phyloP scores from a whole-genome alignment of 2,888 invertebrate species.

The Tachina grossa region DNA sequence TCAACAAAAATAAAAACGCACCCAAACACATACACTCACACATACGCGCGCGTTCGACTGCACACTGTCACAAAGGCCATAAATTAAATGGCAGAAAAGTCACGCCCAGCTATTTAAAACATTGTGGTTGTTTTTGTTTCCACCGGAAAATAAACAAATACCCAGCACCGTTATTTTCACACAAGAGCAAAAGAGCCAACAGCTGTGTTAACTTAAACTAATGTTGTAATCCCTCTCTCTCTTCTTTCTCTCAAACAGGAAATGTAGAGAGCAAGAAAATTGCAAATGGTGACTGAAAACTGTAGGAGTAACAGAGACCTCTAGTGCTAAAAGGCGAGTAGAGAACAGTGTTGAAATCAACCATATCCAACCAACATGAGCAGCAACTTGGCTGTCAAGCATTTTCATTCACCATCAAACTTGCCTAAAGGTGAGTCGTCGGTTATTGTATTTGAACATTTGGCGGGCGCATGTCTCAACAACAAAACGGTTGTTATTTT shows the following conservation, averaged over 20 bases:
- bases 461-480: slow-evolving; percentile 70
- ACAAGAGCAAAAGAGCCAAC: slow-evolving; percentile 31
- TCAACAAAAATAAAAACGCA: background rate
- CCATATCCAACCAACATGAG: slow-evolving; percentile 59
- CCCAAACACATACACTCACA: background rate
- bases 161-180: background rate
- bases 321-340: background rate
- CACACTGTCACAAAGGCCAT: slow-evolving; percentile 35
- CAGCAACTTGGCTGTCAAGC: slow-evolving; percentile 65
- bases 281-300: background rate
- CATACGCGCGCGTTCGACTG: background rate
- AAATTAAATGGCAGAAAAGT: slow-evolving; percentile 63
- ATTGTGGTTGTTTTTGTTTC: slow-evolving; percentile 34
- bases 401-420: slow-evolving; percentile 71
- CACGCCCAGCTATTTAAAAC: slow-evolving; percentile 55
- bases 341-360: slow-evolving; percentile 37
- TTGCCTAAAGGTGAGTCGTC: slow-evolving; percentile 72
- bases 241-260: background rate
- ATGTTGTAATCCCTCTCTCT: background rate
- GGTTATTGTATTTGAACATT: slow-evolving; percentile 49
- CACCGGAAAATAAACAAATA: slow-evolving; percentile 9
- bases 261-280: background rate
- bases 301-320: slow-evolving; percentile 21
- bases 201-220: background rate
- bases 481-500: slow-evolving; percentile 43